Evolutionary conservation across 1,140 invertebrate species (phyloP).

Genomic region (Brevipalpus yothersi): DNA sequence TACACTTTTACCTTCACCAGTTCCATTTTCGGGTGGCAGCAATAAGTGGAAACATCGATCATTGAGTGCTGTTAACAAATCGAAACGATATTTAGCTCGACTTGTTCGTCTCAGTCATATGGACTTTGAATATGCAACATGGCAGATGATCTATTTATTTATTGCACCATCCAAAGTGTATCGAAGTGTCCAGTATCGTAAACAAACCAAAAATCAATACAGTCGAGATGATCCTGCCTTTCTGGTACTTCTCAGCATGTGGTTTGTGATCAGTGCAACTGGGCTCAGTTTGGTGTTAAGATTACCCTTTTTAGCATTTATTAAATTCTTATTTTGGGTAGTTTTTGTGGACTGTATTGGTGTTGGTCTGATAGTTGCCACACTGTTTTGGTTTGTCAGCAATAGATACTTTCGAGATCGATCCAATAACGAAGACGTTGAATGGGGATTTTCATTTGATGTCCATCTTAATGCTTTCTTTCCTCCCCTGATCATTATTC

Average conservation of each 20-base stretch:
- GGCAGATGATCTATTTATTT: conserved; percentile 97
- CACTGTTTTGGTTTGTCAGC: conserved; percentile 44
- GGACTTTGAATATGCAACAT: conserved; percentile 97
- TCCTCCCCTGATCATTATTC: conserved; percentile 72
- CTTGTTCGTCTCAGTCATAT: conserved; percentile 37
- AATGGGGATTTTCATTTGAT: conserved; percentile 97
- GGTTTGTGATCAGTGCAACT: conserved; percentile 51
- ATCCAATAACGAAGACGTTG: conserved; percentile 50
- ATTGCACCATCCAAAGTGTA: conserved; percentile 90
- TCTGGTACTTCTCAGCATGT: conserved; percentile 64
- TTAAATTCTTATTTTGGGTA: conserved; percentile 71
- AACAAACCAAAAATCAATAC: conserved; percentile 96
- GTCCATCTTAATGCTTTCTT: conserved; percentile 97
- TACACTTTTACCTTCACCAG: neutral
- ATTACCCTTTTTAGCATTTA: conserved; percentile 44
- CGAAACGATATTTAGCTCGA: conserved; percentile 1
- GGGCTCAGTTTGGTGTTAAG: conserved; percentile 59
- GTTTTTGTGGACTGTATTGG: conserved; percentile 83
- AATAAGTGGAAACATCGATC: neutral
- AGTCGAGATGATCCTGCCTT: conserved; percentile 97
- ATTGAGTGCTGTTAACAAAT: conserved; percentile 6
- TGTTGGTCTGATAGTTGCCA: conserved; percentile 61
- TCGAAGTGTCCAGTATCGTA: conserved; percentile 90
- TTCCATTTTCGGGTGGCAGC: neutral
- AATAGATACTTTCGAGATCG: conserved; percentile 62